A percentile compares a stretch with the other conserved stretches of the same genome.
Evolutionary conservation across 2,113 vertebrate species (phyloP).

Genomic region (Empidonax alnorum): DNA sequence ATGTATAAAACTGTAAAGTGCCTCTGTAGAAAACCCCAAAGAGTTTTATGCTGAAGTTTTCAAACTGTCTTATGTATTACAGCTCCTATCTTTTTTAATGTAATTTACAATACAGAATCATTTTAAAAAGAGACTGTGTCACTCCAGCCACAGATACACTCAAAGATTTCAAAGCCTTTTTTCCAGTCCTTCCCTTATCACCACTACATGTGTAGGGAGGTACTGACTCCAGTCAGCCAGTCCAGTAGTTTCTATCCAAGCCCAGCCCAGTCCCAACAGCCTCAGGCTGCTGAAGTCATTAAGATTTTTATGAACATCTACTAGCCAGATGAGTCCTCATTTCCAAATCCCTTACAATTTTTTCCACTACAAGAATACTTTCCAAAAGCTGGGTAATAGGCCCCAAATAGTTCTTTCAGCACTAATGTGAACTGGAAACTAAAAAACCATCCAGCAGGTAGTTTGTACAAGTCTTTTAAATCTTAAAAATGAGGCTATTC

Average conservation of each 20-base stretch:
- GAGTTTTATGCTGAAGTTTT: not conserved
- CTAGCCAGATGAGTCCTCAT: constrained; percentile 39
- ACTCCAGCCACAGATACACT: not conserved
- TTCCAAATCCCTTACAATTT: constrained; percentile 35
- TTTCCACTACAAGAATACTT: constrained; percentile 50
- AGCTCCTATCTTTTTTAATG: not conserved
- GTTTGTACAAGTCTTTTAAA: constrained; percentile 31
- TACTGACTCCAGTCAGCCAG: not conserved
- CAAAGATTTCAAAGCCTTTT: not conserved
- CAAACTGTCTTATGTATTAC: not conserved
- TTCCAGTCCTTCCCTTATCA: not conserved
- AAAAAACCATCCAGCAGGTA: not conserved
- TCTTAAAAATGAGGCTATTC: constrained; percentile 48
- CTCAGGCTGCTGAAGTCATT: constrained; percentile 51
- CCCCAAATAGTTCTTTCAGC: not conserved
- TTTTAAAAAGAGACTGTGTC: not conserved
- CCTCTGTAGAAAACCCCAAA: not conserved
- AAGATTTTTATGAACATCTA: constrained; percentile 49
- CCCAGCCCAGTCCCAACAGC: not conserved
- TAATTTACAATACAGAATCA: not conserved
- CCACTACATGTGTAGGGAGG: not conserved
- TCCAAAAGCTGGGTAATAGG: constrained; percentile 40
- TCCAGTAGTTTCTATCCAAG: not conserved
- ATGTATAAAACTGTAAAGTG: not conserved
- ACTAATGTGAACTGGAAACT: constrained; percentile 27